Evolutionary conservation across 2,888 invertebrate genomes (phyloP), one percentile per base, ranked within the genome.

Genomic region (Erebia palarica): DNA sequence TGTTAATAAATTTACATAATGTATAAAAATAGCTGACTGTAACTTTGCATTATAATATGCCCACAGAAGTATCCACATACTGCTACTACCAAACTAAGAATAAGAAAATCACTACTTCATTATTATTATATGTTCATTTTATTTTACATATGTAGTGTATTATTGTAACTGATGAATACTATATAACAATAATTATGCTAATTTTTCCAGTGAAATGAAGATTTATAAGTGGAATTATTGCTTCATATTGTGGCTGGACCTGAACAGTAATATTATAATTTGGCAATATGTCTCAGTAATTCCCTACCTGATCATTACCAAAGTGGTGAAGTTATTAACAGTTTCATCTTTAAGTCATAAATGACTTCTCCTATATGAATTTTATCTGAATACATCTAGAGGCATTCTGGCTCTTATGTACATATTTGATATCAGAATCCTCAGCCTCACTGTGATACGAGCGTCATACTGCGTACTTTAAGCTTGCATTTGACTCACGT

Each of bases 141-240:
- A 65, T 44, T 65, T 55, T 44, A 44, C 5, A 21, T 21, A 49
- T 47, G 61, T 47, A 60, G 44, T 60, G 16, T 7, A 5, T 36
- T 36, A 36, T 36, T 36, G 36, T 36, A 36, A 36, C 36, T 13
- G n/a, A 42, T 16, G 16, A 60, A 60, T 42, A 16, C 44, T 65
- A 65, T 57, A 65, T 57, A 60, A 57, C 57, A 57, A 44, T 44
- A 57, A 65, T 65, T 65, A 65, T 65, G 65, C 55, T 57, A 65
- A 57, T 57, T 18, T 65, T 44, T 55, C 42, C 44, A 42, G 18
- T 55, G 65, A 55, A 65, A 49, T 53, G 53, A 44, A 65, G 57
- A 57, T 44, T 65, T 57, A 65, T 57, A 65, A 42, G 51, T 57
- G 57, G 16, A 44, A 42, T 36, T 36, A 27, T 10, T 55, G 16